A percentile compares a stretch with the other conserved stretches of the same genome.
These are phyloP conservation scores for Tetrapedia diversipes DNA, from an alignment of 2,888 invertebrate genomes.

Conservation along the genomic window DNA sequence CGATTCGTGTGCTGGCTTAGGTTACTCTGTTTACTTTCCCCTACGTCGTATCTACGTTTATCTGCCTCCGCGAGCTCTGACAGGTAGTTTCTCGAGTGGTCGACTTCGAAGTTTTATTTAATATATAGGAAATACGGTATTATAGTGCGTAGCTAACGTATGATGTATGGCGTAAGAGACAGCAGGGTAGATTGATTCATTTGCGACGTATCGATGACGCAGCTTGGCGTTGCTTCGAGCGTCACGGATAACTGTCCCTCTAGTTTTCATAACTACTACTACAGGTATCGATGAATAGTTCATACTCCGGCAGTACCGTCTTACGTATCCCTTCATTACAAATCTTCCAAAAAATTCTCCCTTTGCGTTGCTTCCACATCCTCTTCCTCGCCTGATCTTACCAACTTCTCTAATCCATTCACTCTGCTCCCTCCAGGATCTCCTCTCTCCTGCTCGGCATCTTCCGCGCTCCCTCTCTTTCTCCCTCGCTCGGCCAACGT, in stretches of 20 bases:
- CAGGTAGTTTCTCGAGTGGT: too few relatives aligned
- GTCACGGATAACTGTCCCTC: too few relatives aligned
- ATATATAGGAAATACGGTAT: background rate
- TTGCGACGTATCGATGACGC: too few relatives aligned
- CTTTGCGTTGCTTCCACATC: background rate
- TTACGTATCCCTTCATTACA: too few relatives aligned
- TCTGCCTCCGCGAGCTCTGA: background rate
- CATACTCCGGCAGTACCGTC: too few relatives aligned
- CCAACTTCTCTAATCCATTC: background rate
- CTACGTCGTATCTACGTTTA: background rate
- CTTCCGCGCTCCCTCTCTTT: conserved; percentile 11
- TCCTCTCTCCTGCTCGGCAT: conserved; percentile 10
- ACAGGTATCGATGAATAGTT: too few relatives aligned
- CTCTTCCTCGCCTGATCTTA: background rate
- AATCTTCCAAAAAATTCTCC: too few relatives aligned
- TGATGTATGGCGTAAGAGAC: too few relatives aligned
- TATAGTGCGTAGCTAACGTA: too few relatives aligned
- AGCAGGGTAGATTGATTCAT: too few relatives aligned
- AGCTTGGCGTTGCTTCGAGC: too few relatives aligned
- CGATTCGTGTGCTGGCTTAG: background rate
- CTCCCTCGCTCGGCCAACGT: background rate
- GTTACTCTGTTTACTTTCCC: conserved; percentile 10
- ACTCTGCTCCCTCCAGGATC: background rate
- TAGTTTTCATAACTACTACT: too few relatives aligned
- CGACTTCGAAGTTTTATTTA: background rate